These are phyloP conservation scores for Sicus ferrugineus DNA, from an alignment of 2,888 invertebrate species.

Conservation along the genomic window DNA sequence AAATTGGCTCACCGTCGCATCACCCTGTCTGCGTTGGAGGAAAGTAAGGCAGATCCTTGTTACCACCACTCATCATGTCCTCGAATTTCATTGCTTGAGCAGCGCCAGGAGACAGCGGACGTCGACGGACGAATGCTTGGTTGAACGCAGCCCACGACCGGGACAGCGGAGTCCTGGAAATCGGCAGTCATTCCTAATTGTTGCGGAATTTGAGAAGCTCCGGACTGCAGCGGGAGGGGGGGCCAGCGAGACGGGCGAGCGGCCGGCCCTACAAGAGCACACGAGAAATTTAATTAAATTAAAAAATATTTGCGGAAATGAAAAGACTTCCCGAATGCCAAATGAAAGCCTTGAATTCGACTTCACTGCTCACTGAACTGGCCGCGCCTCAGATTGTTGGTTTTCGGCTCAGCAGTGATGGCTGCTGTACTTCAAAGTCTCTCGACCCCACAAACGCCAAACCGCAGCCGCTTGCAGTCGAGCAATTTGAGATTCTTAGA, in stretches of 20 bases:
- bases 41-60: not conserved
- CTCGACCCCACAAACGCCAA: not conserved
- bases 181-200: slow-evolving; percentile 7
- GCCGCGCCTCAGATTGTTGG: not conserved
- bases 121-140: not conserved
- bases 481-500: slow-evolving; percentile 12
- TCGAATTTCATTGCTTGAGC: slow-evolving; percentile 4
- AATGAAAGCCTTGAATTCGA: not conserved
- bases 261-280: not conserved
- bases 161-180: not conserved
- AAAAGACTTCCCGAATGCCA: not conserved
- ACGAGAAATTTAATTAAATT: slow-evolving; percentile 17
- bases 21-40: not conserved
- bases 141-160: not conserved
- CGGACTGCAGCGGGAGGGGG: not conserved
- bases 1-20: no score
- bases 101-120: no score
- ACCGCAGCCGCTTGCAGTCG: not conserved
- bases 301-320: not conserved
- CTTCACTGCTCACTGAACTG: not conserved
- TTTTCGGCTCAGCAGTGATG: not conserved
- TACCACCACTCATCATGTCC: not conserved
- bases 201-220: slow-evolving; percentile 5
- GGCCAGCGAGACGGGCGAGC: not conserved
- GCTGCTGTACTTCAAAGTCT: not conserved